Base-by-base conservation (phyloP, 2,797 vertebrate species). In the Coregonus ussuriensis region DNA sequence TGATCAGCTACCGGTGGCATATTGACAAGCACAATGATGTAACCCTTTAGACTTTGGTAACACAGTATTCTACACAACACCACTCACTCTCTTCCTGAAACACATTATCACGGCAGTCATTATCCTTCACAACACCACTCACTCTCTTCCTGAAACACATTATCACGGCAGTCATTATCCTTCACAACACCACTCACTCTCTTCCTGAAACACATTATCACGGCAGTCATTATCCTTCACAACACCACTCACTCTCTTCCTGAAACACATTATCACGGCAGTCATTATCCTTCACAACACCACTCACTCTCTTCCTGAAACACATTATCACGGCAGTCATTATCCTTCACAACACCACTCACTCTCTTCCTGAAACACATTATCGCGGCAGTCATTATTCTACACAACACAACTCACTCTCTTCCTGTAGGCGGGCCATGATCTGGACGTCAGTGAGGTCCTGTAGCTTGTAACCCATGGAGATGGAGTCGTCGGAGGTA, bases 361-460 rank as follows among this genome's bases (percentile, higher is more conserved):
- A 97, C 97, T 98, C 87, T 97, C 96, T 77, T 56, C 53, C 53
- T 25, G 25, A 25, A 25, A 25, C 25, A 25, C 25, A 16, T 14
- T 56, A 18, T 18, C 71, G 9, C 67, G 25, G 25, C 14, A 15
- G 5, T 16, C 66, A 16, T 37, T 16, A 13, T 6, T 70, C 25
- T 18, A 51, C 4, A 70, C 31, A 65, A 77, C 65, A 4, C 4
- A 13, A 96, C 97, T 81, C 78, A 97, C 97, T 98, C 87, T 97
- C 96, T 77, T 98, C 97, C 85, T 98, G 97, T 3, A 97, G 93
- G 18, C 97, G 95, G 76, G 97, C 97, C 97, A 98, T 98, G 82
- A 98, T 97, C 92, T 97, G 97, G 75, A 98, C 96, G 3, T 98
- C 97, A 0, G 97, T 98, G 86, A 98, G 89, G 88, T 98, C 97